phyloP scores from a whole-genome alignment of 2,888 invertebrate genomes.

The Neria commutata region DNA sequence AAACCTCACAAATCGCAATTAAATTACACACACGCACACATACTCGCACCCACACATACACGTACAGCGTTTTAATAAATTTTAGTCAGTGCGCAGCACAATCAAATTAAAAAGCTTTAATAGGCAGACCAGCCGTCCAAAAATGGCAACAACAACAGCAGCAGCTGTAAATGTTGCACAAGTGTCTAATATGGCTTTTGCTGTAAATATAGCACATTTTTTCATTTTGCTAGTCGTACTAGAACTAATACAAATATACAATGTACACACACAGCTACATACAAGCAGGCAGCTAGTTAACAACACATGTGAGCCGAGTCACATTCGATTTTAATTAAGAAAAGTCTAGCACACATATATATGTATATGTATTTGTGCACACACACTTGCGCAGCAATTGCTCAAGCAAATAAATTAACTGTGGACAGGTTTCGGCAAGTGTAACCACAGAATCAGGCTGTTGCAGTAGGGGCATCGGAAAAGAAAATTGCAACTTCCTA shows the following conservation, averaged over 20 bases:
- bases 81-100: too few relatives aligned
- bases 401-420: conserved; percentile 21
- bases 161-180: neutral
- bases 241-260: neutral
- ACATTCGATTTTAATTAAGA: conserved; percentile 40
- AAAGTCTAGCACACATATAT: conserved; percentile 23
- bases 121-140: neutral
- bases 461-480: neutral
- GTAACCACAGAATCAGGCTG: neutral
- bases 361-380: neutral
- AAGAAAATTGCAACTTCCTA: too few relatives aligned
- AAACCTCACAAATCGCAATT: conserved; percentile 31
- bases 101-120: conserved; percentile 23
- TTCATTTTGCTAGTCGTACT: neutral
- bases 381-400: conserved; percentile 16
- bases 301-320: conserved; percentile 9
- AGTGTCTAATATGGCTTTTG: conserved; percentile 15
- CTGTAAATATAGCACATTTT: too few relatives aligned
- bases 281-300: too few relatives aligned
- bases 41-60: neutral
- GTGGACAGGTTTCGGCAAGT: conserved; percentile 7
- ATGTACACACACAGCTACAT: conserved; percentile 3
- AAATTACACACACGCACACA: conserved; percentile 27
- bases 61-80: neutral
- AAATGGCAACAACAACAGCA: neutral